phyloP scores from a whole-genome alignment of 2,888 invertebrate species.

The Tetropium fuscum region DNA sequence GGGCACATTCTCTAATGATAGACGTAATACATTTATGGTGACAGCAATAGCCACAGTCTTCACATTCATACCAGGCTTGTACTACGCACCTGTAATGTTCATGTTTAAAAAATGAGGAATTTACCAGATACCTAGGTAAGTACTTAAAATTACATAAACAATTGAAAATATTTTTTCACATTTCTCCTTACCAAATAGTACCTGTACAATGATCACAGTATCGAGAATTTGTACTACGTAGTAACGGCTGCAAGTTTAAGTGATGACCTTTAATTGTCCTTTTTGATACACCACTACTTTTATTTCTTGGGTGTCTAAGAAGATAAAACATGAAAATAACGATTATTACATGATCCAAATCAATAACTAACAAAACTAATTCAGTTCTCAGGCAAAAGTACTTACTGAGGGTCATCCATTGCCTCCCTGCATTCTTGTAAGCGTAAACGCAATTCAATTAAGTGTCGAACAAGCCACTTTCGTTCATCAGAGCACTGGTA shows the following conservation, averaged over 20 bases:
- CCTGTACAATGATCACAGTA: slow-evolving; percentile 95
- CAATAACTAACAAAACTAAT: too few species aligned
- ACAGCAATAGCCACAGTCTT: slow-evolving; percentile 83
- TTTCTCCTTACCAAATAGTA: slow-evolving; percentile 76
- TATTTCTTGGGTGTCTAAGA: slow-evolving; percentile 63
- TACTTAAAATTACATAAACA: background rate
- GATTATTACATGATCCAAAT: too few species aligned
- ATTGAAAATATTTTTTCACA: slow-evolving; percentile 16
- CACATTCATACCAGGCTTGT: slow-evolving; percentile 90
- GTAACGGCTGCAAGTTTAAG: slow-evolving; percentile 74
- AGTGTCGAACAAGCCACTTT: slow-evolving; percentile 88
- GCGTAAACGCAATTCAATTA: slow-evolving; percentile 86
- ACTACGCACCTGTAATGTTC: slow-evolving; percentile 76
- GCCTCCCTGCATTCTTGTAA: slow-evolving; percentile 84
- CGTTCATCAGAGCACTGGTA: slow-evolving; percentile 85
- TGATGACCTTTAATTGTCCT: slow-evolving; percentile 84
- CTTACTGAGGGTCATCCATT: slow-evolving; percentile 70
- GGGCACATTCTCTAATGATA: slow-evolving; percentile 88
- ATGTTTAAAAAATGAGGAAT: background rate
- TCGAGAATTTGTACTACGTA: slow-evolving; percentile 66
- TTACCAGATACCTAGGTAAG: background rate
- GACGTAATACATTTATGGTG: slow-evolving; percentile 91
- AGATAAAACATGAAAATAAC: background rate
- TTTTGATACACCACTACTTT: slow-evolving; percentile 65
- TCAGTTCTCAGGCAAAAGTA: too few species aligned